Base-by-base conservation (phyloP, 2,888 invertebrate species). In the Xylota sylvarum region DNA sequence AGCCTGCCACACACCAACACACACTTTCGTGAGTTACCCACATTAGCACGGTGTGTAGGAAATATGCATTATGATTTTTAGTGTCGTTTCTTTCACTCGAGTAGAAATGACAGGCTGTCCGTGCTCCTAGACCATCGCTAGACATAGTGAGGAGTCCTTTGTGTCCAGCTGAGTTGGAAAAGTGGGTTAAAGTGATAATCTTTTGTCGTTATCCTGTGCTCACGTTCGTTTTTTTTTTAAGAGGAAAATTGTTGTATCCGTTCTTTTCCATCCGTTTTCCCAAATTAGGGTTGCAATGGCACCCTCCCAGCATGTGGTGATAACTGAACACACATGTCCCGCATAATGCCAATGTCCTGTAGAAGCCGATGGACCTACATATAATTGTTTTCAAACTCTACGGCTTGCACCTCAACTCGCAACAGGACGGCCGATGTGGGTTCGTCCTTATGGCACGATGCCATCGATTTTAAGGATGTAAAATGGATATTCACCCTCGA, bases 301-400 rank as follows among this genome's bases (percentile, higher is more conserved):
- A 37, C 58, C 46, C 23, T 23, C 23, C 7, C 23, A 9, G 37
- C 17, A 40, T 50, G 32, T 17, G 37, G n/a, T 62, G 55, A 60
- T 50, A n/a, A 40, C 3, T 46, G 9, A 9, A 10, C 52, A 72
- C 77, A 82, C 64, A 72, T 82, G 69, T 64, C 76, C 82, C 82
- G 70, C 70, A 83, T 52, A 58, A 62, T 55, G 46, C 10, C 48
- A 60, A 46, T 74, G 60, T 74, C 67, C 73, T 73, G 69, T 32
- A 35, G 37, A 55, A 58, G 48, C 56, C 62, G 40, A 64, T 80
- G 69, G 50, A 74, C 70, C 52, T 76, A 74, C 70, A 46, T 76
- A 48, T 85, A 80, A 76, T 76, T 76, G 80, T 46, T 52, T 72
- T 58, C 35, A 55, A 78, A 55, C 55, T 79, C 43, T 60, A 55